Evolutionary conservation across 2,113 vertebrate genomes (phyloP).

Genomic region (Pterocles burchelli): DNA sequence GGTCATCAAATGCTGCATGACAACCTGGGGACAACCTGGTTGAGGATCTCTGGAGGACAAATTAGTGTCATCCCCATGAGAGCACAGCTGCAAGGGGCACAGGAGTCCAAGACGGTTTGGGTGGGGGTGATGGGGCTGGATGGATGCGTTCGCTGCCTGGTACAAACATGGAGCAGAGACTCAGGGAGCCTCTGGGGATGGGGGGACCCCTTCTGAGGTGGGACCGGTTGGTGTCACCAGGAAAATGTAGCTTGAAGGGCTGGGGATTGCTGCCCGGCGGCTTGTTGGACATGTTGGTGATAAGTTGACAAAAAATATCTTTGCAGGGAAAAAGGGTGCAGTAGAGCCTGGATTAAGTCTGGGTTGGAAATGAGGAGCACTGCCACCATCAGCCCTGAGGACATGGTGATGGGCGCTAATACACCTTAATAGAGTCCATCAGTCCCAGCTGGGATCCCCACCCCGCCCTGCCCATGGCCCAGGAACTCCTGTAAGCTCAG

Average conservation of each 20-base stretch:
- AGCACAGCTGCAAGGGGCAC: not conserved
- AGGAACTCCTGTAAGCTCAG: not conserved
- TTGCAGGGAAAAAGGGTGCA: not conserved
- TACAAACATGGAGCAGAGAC: not conserved
- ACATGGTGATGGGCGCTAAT: not conserved
- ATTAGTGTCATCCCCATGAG: not conserved
- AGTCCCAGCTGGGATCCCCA: not conserved
- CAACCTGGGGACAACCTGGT: not conserved
- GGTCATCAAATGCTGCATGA: not conserved
- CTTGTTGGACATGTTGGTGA: rapidly evolving
- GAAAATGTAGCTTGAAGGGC: not conserved
- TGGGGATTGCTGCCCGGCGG: not conserved
- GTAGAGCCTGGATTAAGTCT: not conserved
- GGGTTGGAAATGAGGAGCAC: not conserved
- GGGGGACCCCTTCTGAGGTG: not conserved
- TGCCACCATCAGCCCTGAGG: not conserved
- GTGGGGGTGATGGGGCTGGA: not conserved
- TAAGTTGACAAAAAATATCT: not conserved
- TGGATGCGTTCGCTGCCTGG: not conserved
- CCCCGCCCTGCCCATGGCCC: not conserved
- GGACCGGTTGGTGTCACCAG: not conserved
- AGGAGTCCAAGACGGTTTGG: rapidly evolving
- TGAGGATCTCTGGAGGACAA: not conserved
- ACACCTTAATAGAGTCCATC: rapidly evolving
- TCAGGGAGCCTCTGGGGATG: not conserved